Evolutionary conservation across 2,888 invertebrate species (phyloP).

Genomic region (Tetropium fuscum): DNA sequence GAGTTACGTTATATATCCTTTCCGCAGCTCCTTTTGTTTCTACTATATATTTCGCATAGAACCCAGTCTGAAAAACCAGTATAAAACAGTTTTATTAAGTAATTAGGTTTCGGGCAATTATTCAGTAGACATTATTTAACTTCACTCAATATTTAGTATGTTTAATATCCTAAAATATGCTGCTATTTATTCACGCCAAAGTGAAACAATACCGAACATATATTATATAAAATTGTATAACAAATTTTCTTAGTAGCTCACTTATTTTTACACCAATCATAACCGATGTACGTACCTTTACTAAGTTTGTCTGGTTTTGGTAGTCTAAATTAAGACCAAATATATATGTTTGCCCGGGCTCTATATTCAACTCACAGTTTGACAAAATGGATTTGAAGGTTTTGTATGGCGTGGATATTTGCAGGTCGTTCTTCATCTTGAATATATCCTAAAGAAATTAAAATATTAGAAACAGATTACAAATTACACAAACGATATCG

Average conservation of each 20-base stretch:
- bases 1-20: slow-evolving; percentile 64
- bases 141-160: no score
- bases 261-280: no score
- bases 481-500: no score
- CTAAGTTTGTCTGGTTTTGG: slow-evolving; percentile 62
- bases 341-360: slow-evolving; percentile 65
- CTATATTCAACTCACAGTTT: slow-evolving; percentile 66
- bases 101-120: no score
- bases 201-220: no score
- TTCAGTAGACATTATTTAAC: no score
- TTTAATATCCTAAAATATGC: no score
- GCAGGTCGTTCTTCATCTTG: slow-evolving; percentile 70
- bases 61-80: slow-evolving; percentile 63
- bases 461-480: no score
- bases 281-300: no score
- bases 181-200: no score
- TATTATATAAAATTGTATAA: no score
- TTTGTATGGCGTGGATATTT: slow-evolving; percentile 70
- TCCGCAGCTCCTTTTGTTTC: slow-evolving; percentile 55
- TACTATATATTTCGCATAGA: slow-evolving; percentile 68
- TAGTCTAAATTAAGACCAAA: slow-evolving; percentile 67
- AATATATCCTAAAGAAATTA: slow-evolving; percentile 64
- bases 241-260: no score
- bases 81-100: neutral
- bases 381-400: slow-evolving; percentile 67